Percentiles rank a stretch among this genome's conserved stretches.
Conservation (phyloP, 2,888 invertebrate species). For the Stenotaenia linearis region DNA sequence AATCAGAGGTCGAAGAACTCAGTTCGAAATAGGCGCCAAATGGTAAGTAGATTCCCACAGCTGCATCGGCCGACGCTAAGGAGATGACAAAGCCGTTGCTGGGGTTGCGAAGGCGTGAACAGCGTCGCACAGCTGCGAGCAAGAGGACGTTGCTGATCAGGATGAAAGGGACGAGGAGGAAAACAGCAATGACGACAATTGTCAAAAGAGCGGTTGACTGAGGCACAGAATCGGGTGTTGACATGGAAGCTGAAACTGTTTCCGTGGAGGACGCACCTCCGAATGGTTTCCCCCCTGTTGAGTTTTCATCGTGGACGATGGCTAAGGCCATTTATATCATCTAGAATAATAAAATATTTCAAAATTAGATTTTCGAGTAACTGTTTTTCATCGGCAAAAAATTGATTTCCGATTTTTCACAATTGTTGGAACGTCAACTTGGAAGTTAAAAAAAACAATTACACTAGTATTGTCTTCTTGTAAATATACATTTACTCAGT, state of each 20-base stretch:
- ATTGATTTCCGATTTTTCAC: no score
- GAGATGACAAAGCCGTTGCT: constrained; percentile 59
- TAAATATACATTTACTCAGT: no score
- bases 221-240: constrained; percentile 36
- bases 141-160: constrained; percentile 57
- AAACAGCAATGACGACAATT: constrained; percentile 32
- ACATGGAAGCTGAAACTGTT: not conserved
- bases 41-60: constrained; percentile 57
- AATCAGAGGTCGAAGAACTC: constrained; percentile 45
- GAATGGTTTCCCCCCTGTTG: constrained; percentile 5
- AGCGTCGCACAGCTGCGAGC: constrained; percentile 56
- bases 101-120: constrained; percentile 58
- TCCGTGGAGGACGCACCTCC: not conserved
- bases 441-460: no score
- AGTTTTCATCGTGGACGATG: constrained; percentile 27
- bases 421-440: no score
- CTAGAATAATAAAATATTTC: not conserved
- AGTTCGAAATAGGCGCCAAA: constrained; percentile 57
- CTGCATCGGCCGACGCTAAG: constrained; percentile 57
- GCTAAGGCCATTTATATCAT: constrained; percentile 2
- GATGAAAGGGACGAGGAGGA: constrained; percentile 50
- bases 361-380: no score
- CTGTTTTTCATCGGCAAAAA: no score
- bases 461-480: no score
- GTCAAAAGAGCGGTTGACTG: constrained; percentile 30